Evolutionary conservation across 2,888 invertebrate species (phyloP), one percentile per base, ranked within the genome.

Genomic region (Caenorhabditis parvicauda): DNA sequence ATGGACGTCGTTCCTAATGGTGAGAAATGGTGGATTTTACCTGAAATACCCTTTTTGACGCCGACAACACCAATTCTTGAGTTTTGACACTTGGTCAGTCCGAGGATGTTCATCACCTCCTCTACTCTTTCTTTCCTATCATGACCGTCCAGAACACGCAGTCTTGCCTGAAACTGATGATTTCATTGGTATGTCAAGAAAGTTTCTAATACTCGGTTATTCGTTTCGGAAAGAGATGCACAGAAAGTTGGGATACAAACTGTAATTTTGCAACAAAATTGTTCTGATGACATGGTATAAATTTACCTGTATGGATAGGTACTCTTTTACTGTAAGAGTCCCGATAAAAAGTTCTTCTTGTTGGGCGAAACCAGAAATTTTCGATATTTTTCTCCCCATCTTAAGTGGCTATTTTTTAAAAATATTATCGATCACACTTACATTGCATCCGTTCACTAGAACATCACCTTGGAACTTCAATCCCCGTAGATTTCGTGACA

Each of bases 21-120:
- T 50, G 25, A 2, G n/a, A 9, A 53, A n/a, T n/a, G n/a, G n/a
- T n/a, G n/a, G n/a, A n/a, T n/a, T n/a, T n/a, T n/a, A 53, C 54
- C 66, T 2, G 71, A 71, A 2, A 71, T 67, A 22, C 71, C 71
- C 42, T 65, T 67, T 49, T 90, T 84, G 25, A 90, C 84, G 0
- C 92, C 93, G 0, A 90, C 88, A 44, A 89, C 87, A 0, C 95
- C 95, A 59, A 96, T 95, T 32, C 88, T 86, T n/a, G 91, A 92
- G 79, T 94, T 87, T 82, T 89, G 88, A 83, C 94, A 94, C 83
- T 92, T 92, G 35, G 86, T 86, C 51, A 95, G 84, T 4, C 91
- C 90, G 68, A 94, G 83, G 89, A 90, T 90, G 84, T 0, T 85
- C 70, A 92, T 88, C 1, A 92, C 64, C n/a, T 57, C 59, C 6